Evolutionary conservation across 1,140 invertebrate genomes (phyloP), one percentile per base, ranked within the genome.

Genomic region (Maconellicoccus hirsutus): DNA sequence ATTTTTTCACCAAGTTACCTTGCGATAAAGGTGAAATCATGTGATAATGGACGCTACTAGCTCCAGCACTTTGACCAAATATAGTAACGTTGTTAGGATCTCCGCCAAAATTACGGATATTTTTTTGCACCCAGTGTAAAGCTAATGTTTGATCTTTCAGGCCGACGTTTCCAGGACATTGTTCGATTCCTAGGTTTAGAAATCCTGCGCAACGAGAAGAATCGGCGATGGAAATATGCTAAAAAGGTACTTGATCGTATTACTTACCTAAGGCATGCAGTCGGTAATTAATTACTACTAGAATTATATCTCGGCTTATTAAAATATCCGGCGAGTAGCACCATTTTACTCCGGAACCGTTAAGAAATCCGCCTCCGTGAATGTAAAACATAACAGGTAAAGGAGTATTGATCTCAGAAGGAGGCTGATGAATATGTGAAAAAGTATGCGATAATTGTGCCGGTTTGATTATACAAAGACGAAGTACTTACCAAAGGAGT

Each of bases 141-240:
- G 93, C 91, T 7, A 93, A 88, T 39, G 92, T 84, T 81, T 96
- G 94, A 76, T 98, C 94, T 81, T 92, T 85, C 74, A 98, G 80
- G 0, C 94, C 96, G 75, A 86, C 92, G 80, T 98, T 98, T 14
- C 94, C 95, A 0, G 92, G 86, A 29, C 42, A 52, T 52, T 52
- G 12, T 52, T 52, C 42, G 12, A 52, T 52, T 52, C 42, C 42
- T 16, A 52, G n/a, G n/a, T 52, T 52, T 16, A 52, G n/a, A 16
- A 52, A 52, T 8, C 42, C 42, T 52, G n/a, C 42, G n/a, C n/a
- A 7, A 38, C 33, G 33, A 7, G 14, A 38, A 7, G 14, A 38
- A 38, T 6, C 14, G 14, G 33, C 14, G 14, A 38, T 38, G 33
- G 14, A 38, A 38, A 38, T 7, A 7, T 38, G 6, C 6, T 7